phyloP scores from a whole-genome alignment of 1,140 invertebrate genomes.

The Laodelphax striatellus region DNA sequence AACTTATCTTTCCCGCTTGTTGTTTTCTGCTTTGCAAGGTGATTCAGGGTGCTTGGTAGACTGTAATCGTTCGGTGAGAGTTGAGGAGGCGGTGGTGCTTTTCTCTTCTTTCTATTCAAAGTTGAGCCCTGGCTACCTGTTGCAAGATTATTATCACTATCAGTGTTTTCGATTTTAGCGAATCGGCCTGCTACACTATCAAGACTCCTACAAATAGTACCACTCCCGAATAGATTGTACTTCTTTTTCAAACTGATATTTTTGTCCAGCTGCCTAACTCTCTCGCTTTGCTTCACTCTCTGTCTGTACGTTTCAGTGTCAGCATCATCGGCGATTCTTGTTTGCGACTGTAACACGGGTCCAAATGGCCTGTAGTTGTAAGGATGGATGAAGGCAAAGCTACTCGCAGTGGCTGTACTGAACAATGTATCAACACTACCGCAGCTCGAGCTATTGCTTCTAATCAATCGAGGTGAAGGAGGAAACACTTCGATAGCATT shows the following conservation, averaged over 20 bases:
- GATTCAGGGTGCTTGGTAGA: conserved; percentile 15
- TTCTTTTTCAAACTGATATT: conserved; percentile 47
- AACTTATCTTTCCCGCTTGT: neutral
- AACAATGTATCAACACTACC: conserved; percentile 44
- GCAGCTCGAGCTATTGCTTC: conserved; percentile 31
- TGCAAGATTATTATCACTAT: conserved; percentile 13
- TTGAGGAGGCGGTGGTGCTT: conserved; percentile 27
- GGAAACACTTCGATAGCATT: neutral
- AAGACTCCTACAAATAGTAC: conserved; percentile 23
- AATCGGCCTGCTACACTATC: conserved; percentile 13
- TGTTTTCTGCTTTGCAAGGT: neutral
- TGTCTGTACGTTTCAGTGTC: conserved; percentile 46
- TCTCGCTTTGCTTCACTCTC: conserved; percentile 44
- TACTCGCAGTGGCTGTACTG: conserved; percentile 55
- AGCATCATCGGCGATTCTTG: conserved; percentile 35
- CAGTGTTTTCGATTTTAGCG: neutral
- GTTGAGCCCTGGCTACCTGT: conserved; percentile 19
- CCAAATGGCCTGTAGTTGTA: conserved; percentile 35
- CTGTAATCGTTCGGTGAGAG: conserved; percentile 8
- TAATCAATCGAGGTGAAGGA: conserved; percentile 14
- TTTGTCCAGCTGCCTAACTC: conserved; percentile 38
- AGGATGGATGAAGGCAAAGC: conserved; percentile 54
- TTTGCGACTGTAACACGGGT: conserved; percentile 27
- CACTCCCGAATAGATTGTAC: conserved; percentile 44
- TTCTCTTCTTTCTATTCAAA: conserved; percentile 25